Base-by-base conservation (phyloP, 2,888 invertebrate genomes). In the Lydus trimaculatus region DNA sequence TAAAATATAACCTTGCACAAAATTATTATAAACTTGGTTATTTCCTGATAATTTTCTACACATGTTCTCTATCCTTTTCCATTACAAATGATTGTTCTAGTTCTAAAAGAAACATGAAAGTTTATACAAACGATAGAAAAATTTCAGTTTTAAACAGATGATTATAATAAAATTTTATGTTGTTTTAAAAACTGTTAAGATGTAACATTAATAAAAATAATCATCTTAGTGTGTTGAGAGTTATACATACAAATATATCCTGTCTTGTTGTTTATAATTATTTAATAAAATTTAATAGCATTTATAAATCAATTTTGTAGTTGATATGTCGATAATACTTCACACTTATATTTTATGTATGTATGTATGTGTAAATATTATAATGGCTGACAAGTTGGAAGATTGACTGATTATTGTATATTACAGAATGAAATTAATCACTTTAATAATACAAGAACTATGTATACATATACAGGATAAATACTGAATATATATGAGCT, bases 391-490 rank as follows among this genome's bases (percentile, higher is more conserved):
- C 61, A 61, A 25, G 23, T 25, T 33, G 61, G 11, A 5, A 33
- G 20, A 61, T 36, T 61, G 61, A 61, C 61, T 61, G 36, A 61
- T 61, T 36, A 33, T 20, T 25, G 9, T 13, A 61, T 39, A n/a
- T 25, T 39, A 33, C 25, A 25, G 23, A 36, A 25, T 61, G 36
- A 20, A 61, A 61, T 61, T 61, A 61, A 61, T 61, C 61, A 61
- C 61, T 36, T 61, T 25, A 36, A 61, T 15, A 36, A 39, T 9
- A 33, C 61, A 61, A 36, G 61, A 25, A 31, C 61, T 33, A 59
- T 31, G n/a, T 28, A 59, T 59, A n/a, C 4, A 59, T 31, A 28
- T n/a, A 48, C 56, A 23, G 56, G 56, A 56, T 56, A 25, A 56
- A 56, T 25, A 6, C 25, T 23, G 25, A 52, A 7, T 39, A 13